Conservation (phyloP, 2,888 invertebrate species). For the Hemaris fuciformis region DNA sequence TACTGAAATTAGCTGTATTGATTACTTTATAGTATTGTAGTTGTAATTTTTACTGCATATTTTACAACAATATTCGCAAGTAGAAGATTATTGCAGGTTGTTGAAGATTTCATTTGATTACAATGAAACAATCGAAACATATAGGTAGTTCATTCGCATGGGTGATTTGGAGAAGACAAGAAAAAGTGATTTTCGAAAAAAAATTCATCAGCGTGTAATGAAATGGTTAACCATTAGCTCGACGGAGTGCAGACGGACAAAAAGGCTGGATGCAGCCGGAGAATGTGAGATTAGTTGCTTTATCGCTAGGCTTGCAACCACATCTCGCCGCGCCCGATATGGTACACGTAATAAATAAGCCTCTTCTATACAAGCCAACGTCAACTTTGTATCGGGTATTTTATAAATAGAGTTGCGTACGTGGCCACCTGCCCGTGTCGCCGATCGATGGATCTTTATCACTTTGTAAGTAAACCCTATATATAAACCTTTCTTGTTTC, state of each 20-base stretch:
- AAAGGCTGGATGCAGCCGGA: conserved; percentile 54
- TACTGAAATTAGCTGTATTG: not conserved
- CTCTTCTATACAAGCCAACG: conserved; percentile 21
- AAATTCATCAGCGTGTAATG: not conserved
- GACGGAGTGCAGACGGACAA: conserved; percentile 50
- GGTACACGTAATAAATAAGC: conserved; percentile 47
- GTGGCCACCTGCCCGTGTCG: not conserved
- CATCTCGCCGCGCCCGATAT: conserved; percentile 31
- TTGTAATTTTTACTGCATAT: not conserved
- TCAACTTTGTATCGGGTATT: not conserved
- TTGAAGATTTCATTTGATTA: too few relatives aligned
- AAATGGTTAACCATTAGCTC: conserved; percentile 23
- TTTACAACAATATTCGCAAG: too few relatives aligned
- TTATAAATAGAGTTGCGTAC: conserved; percentile 8
- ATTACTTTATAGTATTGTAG: not conserved
- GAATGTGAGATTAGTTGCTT: conserved; percentile 54
- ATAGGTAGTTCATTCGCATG: not conserved
- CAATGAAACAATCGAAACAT: too few relatives aligned
- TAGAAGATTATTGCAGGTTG: too few relatives aligned
- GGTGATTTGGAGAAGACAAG: not conserved
- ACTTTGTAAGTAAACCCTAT: not conserved
- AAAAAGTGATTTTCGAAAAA: not conserved
- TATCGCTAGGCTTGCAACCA: conserved; percentile 36
- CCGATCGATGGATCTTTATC: not conserved
- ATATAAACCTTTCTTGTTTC: not conserved